These are phyloP conservation scores for Gastrophysa polygoni DNA, from an alignment of 2,888 invertebrate species.

Conservation along the genomic window DNA sequence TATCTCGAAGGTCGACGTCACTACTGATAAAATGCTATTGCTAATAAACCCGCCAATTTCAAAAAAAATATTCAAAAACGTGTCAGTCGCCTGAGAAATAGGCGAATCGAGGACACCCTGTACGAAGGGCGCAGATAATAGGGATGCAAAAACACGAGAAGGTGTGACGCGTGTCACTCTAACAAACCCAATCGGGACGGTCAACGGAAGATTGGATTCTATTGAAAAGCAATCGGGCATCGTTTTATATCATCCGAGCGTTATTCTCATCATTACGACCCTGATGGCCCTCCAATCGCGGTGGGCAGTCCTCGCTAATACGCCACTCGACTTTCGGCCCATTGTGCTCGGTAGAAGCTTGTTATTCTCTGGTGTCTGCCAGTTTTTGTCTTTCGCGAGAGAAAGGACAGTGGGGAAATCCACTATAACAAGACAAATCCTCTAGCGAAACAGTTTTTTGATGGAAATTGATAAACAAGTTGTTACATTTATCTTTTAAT, in stretches of 20 bases:
- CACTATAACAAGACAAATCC: too few species aligned
- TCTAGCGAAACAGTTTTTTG: too few species aligned
- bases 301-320: constrained; percentile 23
- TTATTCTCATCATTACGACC: constrained; percentile 11
- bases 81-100: too few species aligned
- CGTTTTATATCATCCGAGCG: constrained; percentile 11
- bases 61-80: too few species aligned
- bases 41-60: too few species aligned
- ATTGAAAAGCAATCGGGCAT: constrained; percentile 29
- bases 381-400: too few species aligned
- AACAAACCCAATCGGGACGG: constrained; percentile 22
- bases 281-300: constrained; percentile 30
- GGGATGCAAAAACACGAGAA: neutral
- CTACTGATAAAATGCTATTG: too few species aligned
- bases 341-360: constrained; percentile 4
- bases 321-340: constrained; percentile 16
- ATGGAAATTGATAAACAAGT: too few species aligned
- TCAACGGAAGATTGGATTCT: constrained; percentile 1
- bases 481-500: too few species aligned
- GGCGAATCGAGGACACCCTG: neutral
- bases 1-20: too few species aligned
- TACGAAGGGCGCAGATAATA: neutral
- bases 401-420: too few species aligned
- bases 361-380: constrained; percentile 1
- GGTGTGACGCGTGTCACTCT: constrained; percentile 14